Evolutionary conservation across 2,797 vertebrate species (phyloP), one percentile per base, ranked within the genome.

Genomic region (Smutsia gigantea): DNA sequence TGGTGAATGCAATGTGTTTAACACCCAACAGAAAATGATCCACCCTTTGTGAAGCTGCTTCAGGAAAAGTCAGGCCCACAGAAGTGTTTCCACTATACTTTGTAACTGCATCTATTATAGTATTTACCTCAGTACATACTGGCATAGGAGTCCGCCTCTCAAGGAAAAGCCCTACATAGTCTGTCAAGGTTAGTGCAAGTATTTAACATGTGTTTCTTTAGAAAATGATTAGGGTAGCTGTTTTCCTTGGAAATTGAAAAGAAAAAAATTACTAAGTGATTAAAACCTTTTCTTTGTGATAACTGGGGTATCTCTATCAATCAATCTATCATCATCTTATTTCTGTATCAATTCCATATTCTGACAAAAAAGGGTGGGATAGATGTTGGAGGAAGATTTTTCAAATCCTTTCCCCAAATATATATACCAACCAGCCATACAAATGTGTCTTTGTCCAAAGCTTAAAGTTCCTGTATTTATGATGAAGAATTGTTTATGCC

Each of bases 211-310:
- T 29, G 2, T 57, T 78, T 84, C 59, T 92, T 85, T 37, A 94
- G 29, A 85, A 87, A 49, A 71, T 53, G 64, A 77, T n/a, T 69
- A 71, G 23, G 74, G 31, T 4, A 46, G 17, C 1, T 15, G 19
- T 72, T 72, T 87, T 74, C 51, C 13, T 94, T 90, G 72, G 49
- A 90, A 74, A 78, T 91, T 71, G 82, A 83, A 95, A 83, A 78
- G 6, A 89, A 84, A 75, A 71, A 74, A 72, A 63, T 68, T 46
- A 23, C 4, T 49, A 51, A 75, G 39, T 39, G 53, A 37, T 51
- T n/a, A 13, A 66, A 87, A 84, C 1, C 25, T 61, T 46, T 79
- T n/a, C 17, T 84, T 92, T 87, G 61, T 63, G 14, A 90, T 37
- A 93, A n/a, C 18, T 71, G 39, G 31, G 27, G 0, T 83, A n/a